Base-by-base conservation (phyloP, 2,888 invertebrate species). In the Hypomecis atomaria region DNA sequence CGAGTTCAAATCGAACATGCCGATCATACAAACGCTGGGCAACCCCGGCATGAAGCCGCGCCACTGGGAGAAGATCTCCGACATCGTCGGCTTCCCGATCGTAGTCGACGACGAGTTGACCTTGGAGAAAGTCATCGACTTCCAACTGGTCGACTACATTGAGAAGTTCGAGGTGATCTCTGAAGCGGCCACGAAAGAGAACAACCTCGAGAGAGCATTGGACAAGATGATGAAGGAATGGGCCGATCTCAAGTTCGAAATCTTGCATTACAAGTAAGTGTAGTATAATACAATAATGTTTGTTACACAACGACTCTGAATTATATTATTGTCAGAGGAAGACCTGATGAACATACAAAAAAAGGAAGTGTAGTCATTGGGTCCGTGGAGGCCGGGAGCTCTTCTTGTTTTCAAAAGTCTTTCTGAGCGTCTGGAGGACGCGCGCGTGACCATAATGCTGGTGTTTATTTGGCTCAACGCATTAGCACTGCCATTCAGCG, bases 161-260 rank as follows among this genome's bases (percentile, higher is more conserved):
- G 93, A 96, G 0, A 97, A 97, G 86, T 99, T 99, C 84, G 98
- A 98, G 86, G 87, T 93, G 0, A 98, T 99, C 75, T 98, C 98
- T 5, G 98, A 99, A 84, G 96, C 98, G 0, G 99, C 99, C 0
- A 98, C 98, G 2, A 99, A 99, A 86, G 99, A 99, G 87, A 98
- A 97, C 82, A 97, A 97, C 80, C 93, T 99, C 52, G 99, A 99
- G 86, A 97, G 96, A 86, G 96, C 96, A 33, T 91, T 99, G 84
- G 93, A 94, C 59, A 98, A 96, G 90, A 99, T 99, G 99, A 96
- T 95, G 82, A 93, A 90, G 54, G 99, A 99, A 93, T 99, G 99
- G 99, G 95, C 95, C 42, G 96, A 96, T 68, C 94, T 97, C 73
- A 94, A 91, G 78, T 97, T 98, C 82, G 94, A 93, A 8, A 94